phyloP scores from a whole-genome alignment of 2,888 invertebrate species.

The Spodoptera littoralis region DNA sequence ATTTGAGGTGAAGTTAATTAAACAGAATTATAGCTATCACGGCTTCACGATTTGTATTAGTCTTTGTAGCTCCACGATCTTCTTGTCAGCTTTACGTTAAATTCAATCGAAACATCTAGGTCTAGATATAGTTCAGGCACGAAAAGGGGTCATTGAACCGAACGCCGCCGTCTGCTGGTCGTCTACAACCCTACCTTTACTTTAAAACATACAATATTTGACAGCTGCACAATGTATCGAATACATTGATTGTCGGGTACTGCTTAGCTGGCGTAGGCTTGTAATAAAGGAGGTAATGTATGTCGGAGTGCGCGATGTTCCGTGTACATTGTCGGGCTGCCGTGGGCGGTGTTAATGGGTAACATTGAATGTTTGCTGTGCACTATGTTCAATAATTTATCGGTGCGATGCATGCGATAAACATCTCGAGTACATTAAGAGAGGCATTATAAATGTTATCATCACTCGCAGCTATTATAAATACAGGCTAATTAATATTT shows the following conservation, averaged over 20 bases:
- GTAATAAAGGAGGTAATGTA: constrained; percentile 66
- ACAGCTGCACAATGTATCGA: constrained; percentile 52
- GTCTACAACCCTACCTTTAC: constrained; percentile 74
- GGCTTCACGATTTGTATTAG: constrained; percentile 58
- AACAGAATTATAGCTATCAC: constrained; percentile 26
- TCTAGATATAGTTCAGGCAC: constrained; percentile 68
- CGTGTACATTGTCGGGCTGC: constrained; percentile 43
- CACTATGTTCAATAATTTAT: constrained; percentile 59
- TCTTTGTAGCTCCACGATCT: constrained; percentile 52
- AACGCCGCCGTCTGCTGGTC: constrained; percentile 71
- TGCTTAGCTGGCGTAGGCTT: constrained; percentile 41
- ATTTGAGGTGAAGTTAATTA: constrained; percentile 18
- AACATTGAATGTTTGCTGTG: constrained; percentile 71
- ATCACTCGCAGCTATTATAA: constrained; percentile 32
- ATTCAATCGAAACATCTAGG: constrained; percentile 58
- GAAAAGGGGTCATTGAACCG: constrained; percentile 75
- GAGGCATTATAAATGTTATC: constrained; percentile 41
- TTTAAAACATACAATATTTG: constrained; percentile 50
- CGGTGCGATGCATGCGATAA: constrained; percentile 41
- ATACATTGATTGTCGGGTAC: constrained; percentile 67
- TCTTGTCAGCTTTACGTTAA: constrained; percentile 55
- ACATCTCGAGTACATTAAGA: constrained; percentile 45
- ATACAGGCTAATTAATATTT: constrained; percentile 46
- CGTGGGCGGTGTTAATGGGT: constrained; percentile 63
- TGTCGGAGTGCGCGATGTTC: constrained; percentile 39